phyloP scores from a whole-genome alignment of 2,113 vertebrate species.

The Phasianus colchicus region DNA sequence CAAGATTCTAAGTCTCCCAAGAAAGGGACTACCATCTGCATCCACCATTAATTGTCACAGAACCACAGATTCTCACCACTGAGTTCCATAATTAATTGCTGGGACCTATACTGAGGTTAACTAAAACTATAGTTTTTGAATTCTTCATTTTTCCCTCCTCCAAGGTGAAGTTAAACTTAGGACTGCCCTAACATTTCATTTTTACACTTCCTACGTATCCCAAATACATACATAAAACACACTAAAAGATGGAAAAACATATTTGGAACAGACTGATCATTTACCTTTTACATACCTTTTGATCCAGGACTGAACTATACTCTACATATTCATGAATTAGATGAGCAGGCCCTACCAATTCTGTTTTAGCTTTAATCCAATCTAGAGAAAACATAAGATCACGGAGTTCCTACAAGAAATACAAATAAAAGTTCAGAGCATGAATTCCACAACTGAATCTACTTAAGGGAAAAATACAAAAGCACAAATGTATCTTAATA shows the following conservation, averaged over 20 bases:
- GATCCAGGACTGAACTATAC: constrained; percentile 87
- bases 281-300: constrained; percentile 86
- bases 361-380: constrained; percentile 93
- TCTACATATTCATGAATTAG: constrained; percentile 95
- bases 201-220: background rate
- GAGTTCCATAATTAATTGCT: background rate
- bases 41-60: background rate
- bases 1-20: background rate
- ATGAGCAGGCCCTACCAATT: constrained; percentile 90
- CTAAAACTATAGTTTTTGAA: background rate
- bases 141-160: background rate
- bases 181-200: background rate
- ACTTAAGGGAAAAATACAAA: background rate
- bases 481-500: background rate
- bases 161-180: background rate
- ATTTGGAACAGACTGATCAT: background rate
- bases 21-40: background rate
- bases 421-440: constrained; percentile 8
- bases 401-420: constrained; percentile 85
- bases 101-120: background rate
- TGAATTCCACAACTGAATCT: background rate
- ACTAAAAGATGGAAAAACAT: background rate
- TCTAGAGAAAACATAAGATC: constrained; percentile 94
- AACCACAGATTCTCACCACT: too few relatives aligned
- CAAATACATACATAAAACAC: background rate